Base-by-base conservation (phyloP, 2,888 invertebrate genomes). In the Acanthoscelides obtectus region DNA sequence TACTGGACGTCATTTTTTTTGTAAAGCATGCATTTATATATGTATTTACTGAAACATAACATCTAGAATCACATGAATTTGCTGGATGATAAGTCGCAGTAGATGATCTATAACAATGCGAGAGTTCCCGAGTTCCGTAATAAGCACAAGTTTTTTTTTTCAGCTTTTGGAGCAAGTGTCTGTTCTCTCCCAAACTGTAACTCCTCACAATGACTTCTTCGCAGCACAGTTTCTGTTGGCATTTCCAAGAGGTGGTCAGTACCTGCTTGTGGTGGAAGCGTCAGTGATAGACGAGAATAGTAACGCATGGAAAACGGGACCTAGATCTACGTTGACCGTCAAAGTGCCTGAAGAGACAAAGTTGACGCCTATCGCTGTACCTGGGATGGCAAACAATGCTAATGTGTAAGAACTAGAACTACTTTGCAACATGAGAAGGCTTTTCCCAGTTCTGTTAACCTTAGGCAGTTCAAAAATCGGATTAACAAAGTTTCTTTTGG, bases 191-290 rank as follows among this genome's bases (percentile, higher is more conserved):
- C 95, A 96, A 84, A 94, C 92, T 0, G 96, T 96, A 1, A 90
- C 91, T 12, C 97, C 97, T 0, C 95, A 97, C 80, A 92, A 96
- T 25, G 98, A 98, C 83, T 98, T 97, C 87, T 96, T 98, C 85
- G 94, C 95, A 0, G 95, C 96, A 0, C 96, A 96, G 84, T 97
- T 98, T 85, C 87, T 98, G 69, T 88, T 98, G 64, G 90, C 91
- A 0, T 91, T 95, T 78, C 87, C 88, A 6, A 84, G 86, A 76
- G 91, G 91, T 19, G 91, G 91, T 0, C 89, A 92, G 76, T 93
- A 93, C 84, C 87, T 90, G 74, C 91, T 97, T 25, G 92, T 91
- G 0, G 91, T 96, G 6, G 95, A 95, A 81, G 95, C 96, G 0
- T 93, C 93, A 75, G 91, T 97, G 70, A 89, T 96, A 0, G 97